Base-by-base conservation (phyloP, 64 coral and sea anemone species). In the Dendrophyllia cribrosa region DNA sequence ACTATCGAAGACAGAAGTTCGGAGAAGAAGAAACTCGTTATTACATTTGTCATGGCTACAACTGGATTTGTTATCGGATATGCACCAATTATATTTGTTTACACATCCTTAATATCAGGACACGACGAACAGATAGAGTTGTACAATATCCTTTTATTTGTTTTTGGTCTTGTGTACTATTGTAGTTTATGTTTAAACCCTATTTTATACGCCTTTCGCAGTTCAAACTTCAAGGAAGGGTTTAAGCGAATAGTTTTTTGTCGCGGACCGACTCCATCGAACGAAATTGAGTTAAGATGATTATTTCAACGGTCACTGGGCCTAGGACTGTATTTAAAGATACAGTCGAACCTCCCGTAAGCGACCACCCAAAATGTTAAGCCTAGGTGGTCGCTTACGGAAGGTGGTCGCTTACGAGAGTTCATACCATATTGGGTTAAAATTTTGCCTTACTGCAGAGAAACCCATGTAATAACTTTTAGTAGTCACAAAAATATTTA, bases 11-110 rank as follows among this genome's bases (percentile, higher is more conserved):
- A 67, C 43, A 50, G 88, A 79, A 25, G 19, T 60, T 2, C 88
- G 19, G 49, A 76, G 77, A 76, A 90, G 48, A 64, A 59, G 88
- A 20, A 90, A 90, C 70, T 73, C 12, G 70, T 46, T 9, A 73
- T 73, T 11, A 73, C 70, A 46, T 73, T 73, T 22, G 16, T 43
- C 1, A 13, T 73, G 1, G 70, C 43, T 7, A 14, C 34, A 2
- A 17, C 14, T 12, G 43, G 11, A 12, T 73, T 73, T 73, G 3
- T 73, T 15, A 47, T 47, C 0, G 25, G 70, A 14, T 47, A 73
- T 45, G 11, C 11, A 73, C 70, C 26, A 26, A 15, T 25, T 16
- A 2, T 44, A 11, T 6, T 47, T 45, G 8, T 12, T 46, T 17
- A 73, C 11, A 15, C 43, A 4, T 0, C 44, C 43, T 4, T 47